Conservation (phyloP, 2,888 invertebrate species). For the Suillia variegata region DNA sequence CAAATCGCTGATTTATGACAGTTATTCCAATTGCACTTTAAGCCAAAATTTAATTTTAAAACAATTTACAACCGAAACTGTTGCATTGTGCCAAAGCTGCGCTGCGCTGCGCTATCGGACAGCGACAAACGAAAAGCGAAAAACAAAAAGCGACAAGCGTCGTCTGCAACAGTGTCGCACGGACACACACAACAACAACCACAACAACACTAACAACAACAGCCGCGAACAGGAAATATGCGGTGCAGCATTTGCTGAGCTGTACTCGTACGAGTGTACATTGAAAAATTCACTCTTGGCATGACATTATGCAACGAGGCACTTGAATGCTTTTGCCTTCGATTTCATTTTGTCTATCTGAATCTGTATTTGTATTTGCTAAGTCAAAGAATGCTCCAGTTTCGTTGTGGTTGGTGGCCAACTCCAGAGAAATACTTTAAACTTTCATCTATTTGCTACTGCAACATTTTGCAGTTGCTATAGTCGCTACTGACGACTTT, state of each 20-base stretch:
- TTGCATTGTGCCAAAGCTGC: neutral
- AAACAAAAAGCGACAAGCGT: too few relatives aligned
- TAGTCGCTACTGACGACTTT: neutral
- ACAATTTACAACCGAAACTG: neutral
- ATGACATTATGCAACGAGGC: constrained; percentile 31
- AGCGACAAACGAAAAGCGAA: too few relatives aligned
- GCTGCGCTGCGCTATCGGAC: too few relatives aligned
- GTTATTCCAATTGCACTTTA: constrained; percentile 9
- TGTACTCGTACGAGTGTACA: constrained; percentile 21
- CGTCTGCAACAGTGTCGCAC: too few relatives aligned
- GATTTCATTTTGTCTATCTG: neutral
- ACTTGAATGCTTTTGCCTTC: neutral
- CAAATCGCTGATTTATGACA: constrained; percentile 20
- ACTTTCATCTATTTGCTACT: constrained; percentile 7
- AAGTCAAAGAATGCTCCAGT: constrained; percentile 26
- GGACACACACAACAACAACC: too few relatives aligned
- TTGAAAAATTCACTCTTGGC: constrained; percentile 28
- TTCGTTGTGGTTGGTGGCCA: constrained; percentile 15
- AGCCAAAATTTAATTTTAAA: neutral
- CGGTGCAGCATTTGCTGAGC: constrained; percentile 9
- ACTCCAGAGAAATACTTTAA: neutral
- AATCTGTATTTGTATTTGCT: constrained; percentile 10
- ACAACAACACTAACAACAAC: too few relatives aligned
- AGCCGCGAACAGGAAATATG: constrained; percentile 22
- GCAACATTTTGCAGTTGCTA: too few relatives aligned